Percentiles rank a stretch among this genome's conserved stretches.
Evolutionary conservation across 2,113 vertebrate species (phyloP).

Genomic region (Coryphaenoides rupestris): DNA sequence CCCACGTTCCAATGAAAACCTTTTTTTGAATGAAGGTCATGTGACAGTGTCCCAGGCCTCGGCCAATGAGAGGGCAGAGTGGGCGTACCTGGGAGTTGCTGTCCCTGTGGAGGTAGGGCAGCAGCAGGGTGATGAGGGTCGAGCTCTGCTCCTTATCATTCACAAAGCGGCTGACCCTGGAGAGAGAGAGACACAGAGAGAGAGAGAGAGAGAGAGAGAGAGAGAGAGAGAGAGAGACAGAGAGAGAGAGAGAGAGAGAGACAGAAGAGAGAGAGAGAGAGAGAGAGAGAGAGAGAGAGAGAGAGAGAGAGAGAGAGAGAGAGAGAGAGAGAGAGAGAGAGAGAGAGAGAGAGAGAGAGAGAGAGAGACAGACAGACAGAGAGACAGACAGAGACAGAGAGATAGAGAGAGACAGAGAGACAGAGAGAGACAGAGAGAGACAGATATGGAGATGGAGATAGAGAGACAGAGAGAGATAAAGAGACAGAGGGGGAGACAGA

Average conservation of each 20-base stretch:
- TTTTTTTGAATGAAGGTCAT: not conserved
- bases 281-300: not conserved
- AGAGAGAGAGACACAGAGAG: too few relatives aligned
- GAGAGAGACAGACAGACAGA: too few relatives aligned
- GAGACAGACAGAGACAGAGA: too few relatives aligned
- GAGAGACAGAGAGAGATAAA: too few relatives aligned
- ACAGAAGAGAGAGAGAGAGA: not conserved
- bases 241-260: constrained; percentile 10
- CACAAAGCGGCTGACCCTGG: constrained; percentile 92
- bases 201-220: too few relatives aligned
- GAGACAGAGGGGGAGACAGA: too few relatives aligned
- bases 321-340: not conserved
- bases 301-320: not conserved
- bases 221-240: too few relatives aligned
- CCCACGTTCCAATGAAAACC: not conserved
- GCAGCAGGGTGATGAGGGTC: constrained; percentile 81
- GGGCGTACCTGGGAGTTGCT: constrained; percentile 76
- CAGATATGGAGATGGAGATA: too few relatives aligned
- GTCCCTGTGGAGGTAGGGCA: constrained; percentile 85
- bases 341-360: too few relatives aligned
- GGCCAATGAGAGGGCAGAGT: not conserved
- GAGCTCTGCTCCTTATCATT: constrained; percentile 88
- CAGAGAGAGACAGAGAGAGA: too few relatives aligned
- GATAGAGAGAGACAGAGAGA: too few relatives aligned
- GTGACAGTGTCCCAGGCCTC: not conserved